A percentile compares a stretch with the other conserved stretches of the same genome.
phyloP scores from a whole-genome alignment of 2,797 vertebrate genomes.

The Cuniculus paca region DNA sequence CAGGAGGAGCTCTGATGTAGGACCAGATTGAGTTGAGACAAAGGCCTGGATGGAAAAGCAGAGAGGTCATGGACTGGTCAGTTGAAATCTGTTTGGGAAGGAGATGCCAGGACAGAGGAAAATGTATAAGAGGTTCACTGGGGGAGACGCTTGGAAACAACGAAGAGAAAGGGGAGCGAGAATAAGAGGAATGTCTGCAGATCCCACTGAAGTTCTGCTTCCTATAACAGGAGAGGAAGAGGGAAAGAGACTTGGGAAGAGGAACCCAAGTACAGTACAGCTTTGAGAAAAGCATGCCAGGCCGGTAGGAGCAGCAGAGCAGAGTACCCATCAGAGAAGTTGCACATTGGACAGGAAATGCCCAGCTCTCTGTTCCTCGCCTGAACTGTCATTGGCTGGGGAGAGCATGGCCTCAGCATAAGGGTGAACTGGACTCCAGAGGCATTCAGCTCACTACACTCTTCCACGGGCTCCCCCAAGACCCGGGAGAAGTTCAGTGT shows the following conservation, averaged over 20 bases:
- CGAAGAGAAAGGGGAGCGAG: not conserved
- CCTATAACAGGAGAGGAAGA: not conserved
- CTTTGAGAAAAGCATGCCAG: not conserved
- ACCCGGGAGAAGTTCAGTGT: not conserved
- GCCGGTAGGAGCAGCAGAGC: not conserved
- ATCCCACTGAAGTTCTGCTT: not conserved
- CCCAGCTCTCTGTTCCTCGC: too few relatives aligned
- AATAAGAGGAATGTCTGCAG: not conserved
- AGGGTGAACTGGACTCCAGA: not conserved
- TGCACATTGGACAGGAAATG: not conserved
- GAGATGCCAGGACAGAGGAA: not conserved
- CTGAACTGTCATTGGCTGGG: not conserved
- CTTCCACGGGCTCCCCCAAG: not conserved
- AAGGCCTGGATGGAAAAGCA: not conserved
- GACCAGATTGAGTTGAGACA: not conserved
- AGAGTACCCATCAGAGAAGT: not conserved
- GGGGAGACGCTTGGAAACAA: not conserved
- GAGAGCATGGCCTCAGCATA: not conserved
- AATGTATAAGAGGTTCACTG: not conserved
- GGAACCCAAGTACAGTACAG: not conserved
- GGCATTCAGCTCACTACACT: not conserved
- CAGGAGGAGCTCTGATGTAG: not conserved
- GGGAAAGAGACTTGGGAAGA: not conserved
- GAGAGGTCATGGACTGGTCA: not conserved
- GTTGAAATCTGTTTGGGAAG: not conserved